A percentile compares a stretch with the other conserved stretches of the same genome.
These are phyloP conservation scores for Epizoanthus illoricatus DNA, from an alignment of 92 coral and sea anemone species.

Conservation along the genomic window DNA sequence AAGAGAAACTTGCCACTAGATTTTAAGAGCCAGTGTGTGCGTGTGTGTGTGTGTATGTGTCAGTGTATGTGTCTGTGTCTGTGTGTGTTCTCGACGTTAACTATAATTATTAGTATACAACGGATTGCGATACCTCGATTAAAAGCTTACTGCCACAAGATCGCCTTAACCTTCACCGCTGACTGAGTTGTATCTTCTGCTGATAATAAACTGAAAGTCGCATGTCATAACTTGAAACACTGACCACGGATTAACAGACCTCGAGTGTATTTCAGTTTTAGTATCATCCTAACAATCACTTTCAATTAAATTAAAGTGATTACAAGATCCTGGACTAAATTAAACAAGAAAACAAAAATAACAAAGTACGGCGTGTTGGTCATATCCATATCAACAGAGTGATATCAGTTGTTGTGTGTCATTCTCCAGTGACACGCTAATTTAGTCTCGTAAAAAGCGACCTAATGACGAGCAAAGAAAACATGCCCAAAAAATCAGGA, in stretches of 20 bases:
- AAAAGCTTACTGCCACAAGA: constrained; percentile 6
- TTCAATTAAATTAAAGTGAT: constrained; percentile 1
- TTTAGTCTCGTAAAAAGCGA: too few relatives aligned
- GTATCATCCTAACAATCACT: background rate
- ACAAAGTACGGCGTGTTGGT: background rate
- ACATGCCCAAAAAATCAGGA: background rate
- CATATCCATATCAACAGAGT: background rate
- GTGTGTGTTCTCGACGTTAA: background rate
- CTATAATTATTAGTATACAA: background rate
- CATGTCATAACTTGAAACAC: background rate
- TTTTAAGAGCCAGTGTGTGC: background rate
- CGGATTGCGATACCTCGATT: constrained; percentile 4
- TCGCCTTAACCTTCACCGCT: background rate
- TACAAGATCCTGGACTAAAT: constrained; percentile 1
- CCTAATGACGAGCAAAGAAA: background rate
- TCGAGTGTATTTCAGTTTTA: background rate
- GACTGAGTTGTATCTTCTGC: background rate
- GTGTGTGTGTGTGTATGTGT: too few relatives aligned
- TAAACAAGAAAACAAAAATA: background rate
- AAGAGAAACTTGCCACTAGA: constrained; percentile 30
- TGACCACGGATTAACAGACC: background rate
- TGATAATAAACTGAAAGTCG: background rate
- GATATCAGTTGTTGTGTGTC: background rate
- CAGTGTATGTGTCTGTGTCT: too few relatives aligned
- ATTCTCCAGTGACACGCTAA: too few relatives aligned